A percentile compares a stretch with the other conserved stretches of the same genome.
Evolutionary conservation across 53 echinoderm and acorn worm species (phyloP).

Genomic region (Apostichopus leukothele): DNA sequence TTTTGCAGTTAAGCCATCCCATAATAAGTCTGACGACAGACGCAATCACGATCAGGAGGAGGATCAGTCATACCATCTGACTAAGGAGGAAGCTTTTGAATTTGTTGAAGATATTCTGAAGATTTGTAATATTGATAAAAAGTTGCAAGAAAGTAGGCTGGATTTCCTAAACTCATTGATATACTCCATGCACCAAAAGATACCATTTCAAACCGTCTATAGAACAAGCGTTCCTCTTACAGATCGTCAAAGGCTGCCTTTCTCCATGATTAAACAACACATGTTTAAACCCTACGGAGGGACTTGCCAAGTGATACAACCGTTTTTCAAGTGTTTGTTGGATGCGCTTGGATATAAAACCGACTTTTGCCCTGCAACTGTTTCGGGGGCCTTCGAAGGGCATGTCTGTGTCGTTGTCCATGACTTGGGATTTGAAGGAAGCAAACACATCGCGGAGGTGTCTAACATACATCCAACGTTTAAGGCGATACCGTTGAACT

Average conservation of each 20-base stretch:
- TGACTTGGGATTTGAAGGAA: neutral
- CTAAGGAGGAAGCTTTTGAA: neutral
- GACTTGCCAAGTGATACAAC: neutral
- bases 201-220: neutral
- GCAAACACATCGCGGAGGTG: neutral
- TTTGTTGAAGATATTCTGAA: neutral
- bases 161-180: neutral
- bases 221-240: neutral
- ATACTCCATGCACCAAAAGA: neutral
- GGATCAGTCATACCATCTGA: neutral
- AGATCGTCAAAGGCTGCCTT: neutral
- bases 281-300: neutral
- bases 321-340: neutral
- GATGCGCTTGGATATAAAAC: slow-evolving; percentile 7
- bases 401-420: neutral
- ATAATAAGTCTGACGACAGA: too few relatives aligned
- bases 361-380: neutral
- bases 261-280: neutral
- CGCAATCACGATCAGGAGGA: too few relatives aligned
- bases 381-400: neutral
- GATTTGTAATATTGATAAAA: neutral
- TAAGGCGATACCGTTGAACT: neutral
- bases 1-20: too few relatives aligned
- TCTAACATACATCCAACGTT: neutral
- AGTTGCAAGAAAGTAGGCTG: neutral